These are phyloP conservation scores for Blastomussa wellsi DNA, from an alignment of 92 coral and sea anemone genomes.

Conservation along the genomic window DNA sequence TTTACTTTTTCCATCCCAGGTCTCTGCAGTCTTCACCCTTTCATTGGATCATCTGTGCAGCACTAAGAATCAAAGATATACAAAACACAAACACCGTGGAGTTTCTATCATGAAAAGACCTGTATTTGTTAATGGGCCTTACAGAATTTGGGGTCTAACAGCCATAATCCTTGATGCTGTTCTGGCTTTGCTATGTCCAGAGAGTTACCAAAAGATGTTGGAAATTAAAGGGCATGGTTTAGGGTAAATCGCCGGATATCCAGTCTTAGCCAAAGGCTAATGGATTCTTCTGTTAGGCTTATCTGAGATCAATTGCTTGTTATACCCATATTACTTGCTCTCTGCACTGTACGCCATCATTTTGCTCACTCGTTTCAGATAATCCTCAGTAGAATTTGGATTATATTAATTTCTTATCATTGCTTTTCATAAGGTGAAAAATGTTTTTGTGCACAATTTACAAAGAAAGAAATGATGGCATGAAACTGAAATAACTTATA, in stretches of 20 bases:
- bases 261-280: too few species aligned
- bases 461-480: not conserved
- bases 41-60: conserved; percentile 70
- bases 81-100: conserved; percentile 58
- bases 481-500: not conserved
- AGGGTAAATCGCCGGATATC: not conserved
- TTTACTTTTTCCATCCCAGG: conserved; percentile 49
- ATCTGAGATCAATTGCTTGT: too few species aligned
- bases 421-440: too few species aligned
- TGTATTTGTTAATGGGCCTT: conserved; percentile 75
- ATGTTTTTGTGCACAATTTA: too few species aligned
- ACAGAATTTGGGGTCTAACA: conserved; percentile 88
- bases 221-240: conserved; percentile 38
- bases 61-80: conserved; percentile 68
- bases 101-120: conserved; percentile 53
- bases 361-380: too few species aligned
- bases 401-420: too few species aligned
- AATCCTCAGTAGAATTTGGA: too few species aligned
- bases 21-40: conserved; percentile 75
- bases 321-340: too few species aligned
- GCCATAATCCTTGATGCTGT: conserved; percentile 71
- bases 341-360: too few species aligned
- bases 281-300: too few species aligned
- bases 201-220: conserved; percentile 40
- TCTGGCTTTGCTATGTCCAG: conserved; percentile 73